Conservation (phyloP, 2,888 invertebrate species). For the Euphydryas editha region DNA sequence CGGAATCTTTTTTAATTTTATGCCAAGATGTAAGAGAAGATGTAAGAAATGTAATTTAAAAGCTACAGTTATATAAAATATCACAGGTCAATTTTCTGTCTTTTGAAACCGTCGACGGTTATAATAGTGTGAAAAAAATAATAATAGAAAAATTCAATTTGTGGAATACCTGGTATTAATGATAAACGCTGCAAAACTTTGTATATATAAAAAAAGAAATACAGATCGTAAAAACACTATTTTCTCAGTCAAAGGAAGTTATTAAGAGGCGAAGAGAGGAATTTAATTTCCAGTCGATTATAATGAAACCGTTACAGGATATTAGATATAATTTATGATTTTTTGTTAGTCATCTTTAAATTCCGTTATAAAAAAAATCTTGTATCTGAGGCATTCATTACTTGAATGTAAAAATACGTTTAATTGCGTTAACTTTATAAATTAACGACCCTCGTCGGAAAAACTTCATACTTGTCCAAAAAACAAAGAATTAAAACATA, state of each 20-base stretch:
- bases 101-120: not conserved
- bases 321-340: slow-evolving; percentile 8
- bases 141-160: not conserved
- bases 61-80: not conserved
- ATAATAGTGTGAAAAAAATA: not conserved
- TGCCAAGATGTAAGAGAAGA: too few species aligned
- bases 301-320: slow-evolving; percentile 31
- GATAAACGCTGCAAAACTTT: not conserved
- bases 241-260: slow-evolving; percentile 33
- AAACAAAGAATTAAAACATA: too few species aligned
- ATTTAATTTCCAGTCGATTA: slow-evolving; percentile 40
- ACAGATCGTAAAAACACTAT: slow-evolving; percentile 10
- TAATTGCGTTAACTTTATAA: not conserved
- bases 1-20: not conserved
- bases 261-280: slow-evolving; percentile 31
- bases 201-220: slow-evolving; percentile 8
- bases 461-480: not conserved
- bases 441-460: not conserved
- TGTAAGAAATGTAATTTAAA: not conserved
- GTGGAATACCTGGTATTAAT: not conserved
- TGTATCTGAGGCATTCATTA: not conserved
- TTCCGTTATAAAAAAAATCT: not conserved
- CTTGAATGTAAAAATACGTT: not conserved
- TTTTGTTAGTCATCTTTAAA: not conserved
- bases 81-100: not conserved